Conservation (phyloP, 2,797 vertebrate species). For the Helicolenus hilgendorfi region DNA sequence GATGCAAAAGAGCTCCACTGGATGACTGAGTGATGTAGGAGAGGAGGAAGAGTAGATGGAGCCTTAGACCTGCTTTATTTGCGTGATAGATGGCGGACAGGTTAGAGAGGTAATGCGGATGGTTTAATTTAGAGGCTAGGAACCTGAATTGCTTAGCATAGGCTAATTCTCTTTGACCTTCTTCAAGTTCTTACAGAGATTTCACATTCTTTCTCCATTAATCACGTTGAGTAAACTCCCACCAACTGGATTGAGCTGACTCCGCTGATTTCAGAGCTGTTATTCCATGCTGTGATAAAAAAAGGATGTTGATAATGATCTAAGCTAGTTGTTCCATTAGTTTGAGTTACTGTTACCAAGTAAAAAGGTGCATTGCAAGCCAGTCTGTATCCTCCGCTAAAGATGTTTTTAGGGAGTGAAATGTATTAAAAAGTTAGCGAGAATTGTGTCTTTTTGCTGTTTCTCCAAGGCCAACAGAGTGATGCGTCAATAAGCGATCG, state of each 20-base stretch:
- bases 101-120: conserved; percentile 43
- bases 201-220: conserved; percentile 55
- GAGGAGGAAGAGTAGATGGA: neutral
- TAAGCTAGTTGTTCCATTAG: neutral
- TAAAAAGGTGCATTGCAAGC: neutral
- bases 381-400: neutral
- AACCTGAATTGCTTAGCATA: conserved; percentile 50
- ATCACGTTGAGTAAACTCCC: conserved; percentile 40
- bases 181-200: conserved; percentile 27
- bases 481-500: neutral
- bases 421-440: neutral
- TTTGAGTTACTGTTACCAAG: neutral
- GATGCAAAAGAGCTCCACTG: conserved; percentile 30
- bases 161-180: conserved; percentile 68
- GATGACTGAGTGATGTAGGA: conserved; percentile 36
- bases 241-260: conserved; percentile 9
- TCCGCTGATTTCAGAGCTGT: neutral
- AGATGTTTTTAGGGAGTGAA: neutral
- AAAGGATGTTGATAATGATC: neutral
- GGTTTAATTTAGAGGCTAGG: conserved; percentile 66
- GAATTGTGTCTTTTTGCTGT: neutral
- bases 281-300: conserved; percentile 1
- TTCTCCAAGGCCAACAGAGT: neutral
- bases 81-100: conserved; percentile 68
- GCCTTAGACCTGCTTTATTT: conserved; percentile 41